Base-by-base conservation (phyloP, 1,140 invertebrate genomes). In the Adoxophyes honmai region DNA sequence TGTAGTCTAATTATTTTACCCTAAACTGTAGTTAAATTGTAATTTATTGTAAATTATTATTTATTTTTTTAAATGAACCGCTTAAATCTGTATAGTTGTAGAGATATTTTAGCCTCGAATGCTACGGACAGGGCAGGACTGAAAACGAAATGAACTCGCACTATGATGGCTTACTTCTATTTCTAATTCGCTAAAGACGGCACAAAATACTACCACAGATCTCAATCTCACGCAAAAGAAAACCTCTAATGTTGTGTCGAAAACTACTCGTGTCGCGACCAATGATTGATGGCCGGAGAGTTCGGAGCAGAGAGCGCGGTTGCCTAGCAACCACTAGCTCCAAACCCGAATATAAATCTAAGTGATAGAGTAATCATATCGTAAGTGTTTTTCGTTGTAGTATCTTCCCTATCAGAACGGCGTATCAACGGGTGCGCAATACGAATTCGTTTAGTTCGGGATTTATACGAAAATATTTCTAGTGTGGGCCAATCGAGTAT, bases 361-460 rank as follows among this genome's bases (percentile, higher is more conserved):
- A 77, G 77, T 74, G 60, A 81, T 82, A 82, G 75, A 76, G 57
- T 85, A 77, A 76, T 76, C 80, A 86, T 86, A 86, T 85, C 81
- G 74, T 81, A 77, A 83, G 77, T 71, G 68, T 78, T 86, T 72
- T 80, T 75, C 61, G 55, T 75, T 72, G 64, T 78, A 70, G 62
- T 67, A 39, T 58, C 35, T 67, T 66, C 57, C 58, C 66, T 67
- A 65, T 68, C 60, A 59, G 64, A 58, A 67, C 37, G 61, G 64
- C 55, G 55, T 66, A 66, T 59, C 59, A 53, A 69, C 65, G 76
- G 76, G 76, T 73, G 66, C 76, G 74, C 57, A 59, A 64, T 65
- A 72, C 66, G 75, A 72, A 72, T 68, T 68, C 56, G 28, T 68
- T 59, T 67, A 69, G 62, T 57, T 64, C 44, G 57, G 52, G 60